Base-by-base conservation (phyloP, 2,113 vertebrate genomes). In the Petrocephalus zakoni region DNA sequence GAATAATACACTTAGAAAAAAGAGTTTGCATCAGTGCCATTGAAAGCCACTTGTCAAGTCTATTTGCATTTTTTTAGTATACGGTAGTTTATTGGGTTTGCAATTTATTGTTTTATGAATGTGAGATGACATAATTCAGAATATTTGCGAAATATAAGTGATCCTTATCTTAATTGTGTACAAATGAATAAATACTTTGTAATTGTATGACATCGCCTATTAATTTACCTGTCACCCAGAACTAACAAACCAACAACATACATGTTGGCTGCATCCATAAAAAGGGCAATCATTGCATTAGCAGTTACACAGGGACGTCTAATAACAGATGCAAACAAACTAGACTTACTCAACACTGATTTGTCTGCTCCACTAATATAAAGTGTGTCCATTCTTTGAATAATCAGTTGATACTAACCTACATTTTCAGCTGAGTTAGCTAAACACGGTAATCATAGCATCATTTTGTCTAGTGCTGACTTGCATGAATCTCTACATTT, bases 271-370 rank as follows among this genome's bases (percentile, higher is more conserved):
- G 88, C 92, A 92, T 87, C 2, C 11, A 92, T 93, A 89, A 95
- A 94, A 95, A 94, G 95, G 93, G 94, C 93, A 94, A 25, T 72
- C 25, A 72, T 93, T 93, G 93, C 88, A 92, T 92, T 91, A 89
- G 89, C 89, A 53, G n/a, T 85, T 85, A 13, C 11, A 34, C 19
- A 55, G 52, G 46, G 21, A 22, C 19, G 10, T n/a, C 21, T 22
- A 47, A 83, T 19, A 83, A 49, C 42, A 37, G 21, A 83, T 83
- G 37, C 42, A 47, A 83, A 47, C 46, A 22, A 83, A 22, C 64
- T 72, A 17, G 8, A 49, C 15, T 17, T 34, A 37, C 1, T 46
- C 8, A n/a, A 84, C 11, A 13, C 21, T 22, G 82, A 52, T 75
- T 7, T 75, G 68, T 37, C 29, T 75, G 47, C 9, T 84, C 7